Evolutionary conservation across 2,888 invertebrate species (phyloP), one percentile per base, ranked within the genome.

Genomic region (Andrena bucephala): DNA sequence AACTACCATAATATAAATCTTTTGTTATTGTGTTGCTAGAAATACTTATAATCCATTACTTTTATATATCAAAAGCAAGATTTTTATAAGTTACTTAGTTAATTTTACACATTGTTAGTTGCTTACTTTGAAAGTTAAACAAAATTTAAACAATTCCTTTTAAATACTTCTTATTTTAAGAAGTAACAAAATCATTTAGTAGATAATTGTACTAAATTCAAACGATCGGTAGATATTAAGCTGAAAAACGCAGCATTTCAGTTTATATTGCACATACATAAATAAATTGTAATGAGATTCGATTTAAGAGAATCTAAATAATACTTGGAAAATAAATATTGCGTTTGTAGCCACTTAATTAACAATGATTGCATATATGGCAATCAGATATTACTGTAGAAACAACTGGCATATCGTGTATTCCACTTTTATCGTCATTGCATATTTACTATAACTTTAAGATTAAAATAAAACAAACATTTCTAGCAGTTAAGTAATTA

Each of bases 21-120:
- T 16, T 42, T 42, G 42, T 42, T 42, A 42, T 1, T 16, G 16
- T 13, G 1, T 16, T 16, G 42, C 42, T 16, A 16, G 5, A 48
- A 10, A 24, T 4, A 27, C 4, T 20, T 6, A 57, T 36, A 24
- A 36, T 29, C 42, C 7, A 7, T 48, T 48, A 13, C 16, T 42
- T 42, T 20, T 13, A 20, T 70, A 48, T 48, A 59, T 60, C 31
- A 68, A 33, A 29, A 13, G 20, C n/a, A 52, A 57, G 42, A 73
- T 57, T 42, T 31, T 13, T 2, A 36, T 7, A 48, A 52, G 20
- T 52, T 8, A n/a, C 13, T 16, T 42, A 42, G 42, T 5, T 4
- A 42, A 16, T 42, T 42, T 16, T 42, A 42, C 42, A 42, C 16
- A 42, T 5, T 42, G 16, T 16, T 42, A 42, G 42, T 42, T 42